Evolutionary conservation across 2,797 vertebrate genomes (phyloP).

Genomic region (Nannoperca obscura): DNA sequence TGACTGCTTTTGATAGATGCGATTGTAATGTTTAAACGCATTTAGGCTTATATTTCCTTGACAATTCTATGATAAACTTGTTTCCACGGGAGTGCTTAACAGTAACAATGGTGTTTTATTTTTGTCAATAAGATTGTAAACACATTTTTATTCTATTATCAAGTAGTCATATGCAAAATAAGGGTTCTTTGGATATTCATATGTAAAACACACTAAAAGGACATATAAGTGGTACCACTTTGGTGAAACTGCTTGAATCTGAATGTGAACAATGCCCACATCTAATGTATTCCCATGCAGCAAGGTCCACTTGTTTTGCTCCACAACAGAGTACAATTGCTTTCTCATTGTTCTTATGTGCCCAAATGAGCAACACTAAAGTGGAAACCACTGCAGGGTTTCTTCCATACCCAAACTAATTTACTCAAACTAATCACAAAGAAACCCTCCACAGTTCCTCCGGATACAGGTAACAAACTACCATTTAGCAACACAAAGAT

Average conservation of each 20-base stretch:
- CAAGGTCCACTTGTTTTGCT: slow-evolving; percentile 49
- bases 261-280: slow-evolving; percentile 48
- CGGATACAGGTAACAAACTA: slow-evolving; percentile 15
- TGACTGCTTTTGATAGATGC: slow-evolving; percentile 10
- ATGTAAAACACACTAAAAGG: slow-evolving; percentile 20
- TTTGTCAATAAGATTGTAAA: not conserved
- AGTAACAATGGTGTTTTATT: not conserved
- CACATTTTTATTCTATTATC: not conserved
- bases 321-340: slow-evolving; percentile 45
- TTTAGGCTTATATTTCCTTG: not conserved
- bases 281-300: slow-evolving; percentile 41
- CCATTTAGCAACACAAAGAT: slow-evolving; percentile 34
- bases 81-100: not conserved
- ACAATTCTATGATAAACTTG: not conserved
- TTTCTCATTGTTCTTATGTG: slow-evolving; percentile 56
- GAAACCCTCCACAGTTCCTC: slow-evolving; percentile 12
- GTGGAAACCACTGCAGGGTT: slow-evolving; percentile 56
- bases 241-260: slow-evolving; percentile 38
- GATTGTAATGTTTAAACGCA: not conserved
- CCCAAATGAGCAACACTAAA: slow-evolving; percentile 52
- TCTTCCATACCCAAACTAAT: slow-evolving; percentile 45
- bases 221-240: slow-evolving; percentile 27
- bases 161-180: not conserved
- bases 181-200: slow-evolving; percentile 9
- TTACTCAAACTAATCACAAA: slow-evolving; percentile 41